Percentiles rank a stretch among this genome's conserved stretches.
phyloP scores from a whole-genome alignment of 2,113 vertebrate genomes.

The Garra rufa region DNA sequence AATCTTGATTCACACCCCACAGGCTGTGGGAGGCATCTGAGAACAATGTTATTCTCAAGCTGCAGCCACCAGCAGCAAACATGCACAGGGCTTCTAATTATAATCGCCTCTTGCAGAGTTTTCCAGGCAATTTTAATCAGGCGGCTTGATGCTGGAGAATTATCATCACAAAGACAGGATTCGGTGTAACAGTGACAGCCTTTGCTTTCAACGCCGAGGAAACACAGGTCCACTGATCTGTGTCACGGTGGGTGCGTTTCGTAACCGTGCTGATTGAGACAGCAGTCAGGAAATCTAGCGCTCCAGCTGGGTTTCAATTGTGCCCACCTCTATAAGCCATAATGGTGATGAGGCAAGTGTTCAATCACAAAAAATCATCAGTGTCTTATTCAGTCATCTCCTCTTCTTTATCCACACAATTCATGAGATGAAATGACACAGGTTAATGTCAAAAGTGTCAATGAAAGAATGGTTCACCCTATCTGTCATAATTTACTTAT shows the following conservation, averaged over 20 bases:
- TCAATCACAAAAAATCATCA: constrained; percentile 15
- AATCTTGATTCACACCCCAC: constrained; percentile 40
- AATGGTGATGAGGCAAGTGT: constrained; percentile 28
- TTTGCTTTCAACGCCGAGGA: constrained; percentile 21
- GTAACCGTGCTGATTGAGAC: constrained; percentile 37
- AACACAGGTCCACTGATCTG: constrained; percentile 29
- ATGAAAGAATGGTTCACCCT: background rate
- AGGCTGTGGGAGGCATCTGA: constrained; percentile 21
- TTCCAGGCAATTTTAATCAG: constrained; percentile 59
- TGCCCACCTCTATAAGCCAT: constrained; percentile 18
- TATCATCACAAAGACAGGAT: constrained; percentile 50
- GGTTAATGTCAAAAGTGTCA: background rate
- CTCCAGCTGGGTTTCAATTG: constrained; percentile 25
- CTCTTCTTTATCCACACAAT: constrained; percentile 6
- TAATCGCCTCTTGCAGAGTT: constrained; percentile 36
- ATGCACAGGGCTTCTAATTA: constrained; percentile 46
- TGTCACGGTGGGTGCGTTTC: constrained; percentile 18
- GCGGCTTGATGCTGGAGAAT: constrained; percentile 31
- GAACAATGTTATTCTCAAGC: constrained; percentile 31
- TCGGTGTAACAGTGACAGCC: constrained; percentile 41
- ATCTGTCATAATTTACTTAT: background rate
- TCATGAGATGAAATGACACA: background rate
- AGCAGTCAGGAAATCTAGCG: constrained; percentile 8
- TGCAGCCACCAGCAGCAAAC: constrained; percentile 31
- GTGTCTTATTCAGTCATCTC: background rate